A percentile compares a stretch with the other conserved stretches of the same genome.
phyloP scores from a whole-genome alignment of 2,797 vertebrate species.

The Naso thynnoides region DNA sequence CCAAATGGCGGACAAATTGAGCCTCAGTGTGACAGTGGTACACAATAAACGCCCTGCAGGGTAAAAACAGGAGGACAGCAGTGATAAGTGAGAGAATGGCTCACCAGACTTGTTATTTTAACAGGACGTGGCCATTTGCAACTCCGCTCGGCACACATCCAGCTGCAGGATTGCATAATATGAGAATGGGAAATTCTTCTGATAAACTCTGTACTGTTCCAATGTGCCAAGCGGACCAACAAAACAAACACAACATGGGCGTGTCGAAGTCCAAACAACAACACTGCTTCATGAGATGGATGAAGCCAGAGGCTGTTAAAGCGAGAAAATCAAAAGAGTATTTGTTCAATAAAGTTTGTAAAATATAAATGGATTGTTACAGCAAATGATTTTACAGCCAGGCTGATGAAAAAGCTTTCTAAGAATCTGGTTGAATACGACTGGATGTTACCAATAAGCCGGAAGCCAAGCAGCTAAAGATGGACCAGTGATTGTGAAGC shows the following conservation, averaged over 20 bases:
- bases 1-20: slow-evolving; percentile 46
- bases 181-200: slow-evolving; percentile 58
- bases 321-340: neutral
- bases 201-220: slow-evolving; percentile 67
- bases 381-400: neutral
- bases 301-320: neutral
- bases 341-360: too few species aligned
- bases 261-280: slow-evolving; percentile 38
- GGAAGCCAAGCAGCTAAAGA: slow-evolving; percentile 10
- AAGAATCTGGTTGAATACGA: slow-evolving; percentile 7
- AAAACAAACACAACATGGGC: slow-evolving; percentile 45
- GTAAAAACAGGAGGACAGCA: slow-evolving; percentile 29
- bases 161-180: slow-evolving; percentile 53
- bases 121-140: slow-evolving; percentile 61
- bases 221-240: slow-evolving; percentile 32
- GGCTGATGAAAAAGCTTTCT: neutral
- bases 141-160: slow-evolving; percentile 45
- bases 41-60: slow-evolving; percentile 45
- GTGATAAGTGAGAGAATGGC: slow-evolving; percentile 45
- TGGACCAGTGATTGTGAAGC: neutral
- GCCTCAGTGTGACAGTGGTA: slow-evolving; percentile 44
- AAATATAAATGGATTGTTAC: neutral
- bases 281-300: neutral
- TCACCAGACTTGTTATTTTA: slow-evolving; percentile 36
- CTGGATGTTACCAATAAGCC: slow-evolving; percentile 1